Evolutionary conservation across 2,888 invertebrate genomes (phyloP).

Genomic region (Aelia acuminata): DNA sequence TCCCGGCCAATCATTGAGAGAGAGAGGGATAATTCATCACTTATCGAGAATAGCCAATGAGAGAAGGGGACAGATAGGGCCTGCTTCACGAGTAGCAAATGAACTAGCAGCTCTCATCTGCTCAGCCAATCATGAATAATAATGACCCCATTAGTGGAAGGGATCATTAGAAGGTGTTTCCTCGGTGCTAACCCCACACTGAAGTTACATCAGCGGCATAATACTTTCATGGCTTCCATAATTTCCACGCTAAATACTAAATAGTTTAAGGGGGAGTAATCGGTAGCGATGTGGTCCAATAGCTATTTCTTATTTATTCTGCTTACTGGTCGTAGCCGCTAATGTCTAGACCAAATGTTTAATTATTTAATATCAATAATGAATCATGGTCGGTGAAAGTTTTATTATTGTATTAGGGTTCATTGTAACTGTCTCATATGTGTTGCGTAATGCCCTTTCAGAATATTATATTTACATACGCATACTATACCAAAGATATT

Average conservation of each 20-base stretch:
- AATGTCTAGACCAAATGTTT: neutral
- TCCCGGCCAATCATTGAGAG: neutral
- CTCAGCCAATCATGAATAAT: neutral
- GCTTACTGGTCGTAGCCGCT: neutral
- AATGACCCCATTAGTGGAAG: neutral
- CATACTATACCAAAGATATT: no score
- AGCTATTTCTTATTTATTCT: neutral
- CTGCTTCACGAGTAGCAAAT: neutral
- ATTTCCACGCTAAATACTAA: neutral
- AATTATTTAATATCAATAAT: neutral
- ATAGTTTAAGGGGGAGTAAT: neutral
- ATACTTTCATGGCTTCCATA: neutral
- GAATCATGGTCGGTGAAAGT: neutral
- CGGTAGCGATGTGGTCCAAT: neutral
- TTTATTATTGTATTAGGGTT: neutral
- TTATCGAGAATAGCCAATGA: neutral
- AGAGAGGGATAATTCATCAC: neutral
- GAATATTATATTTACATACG: no score
- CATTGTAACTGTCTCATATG: neutral
- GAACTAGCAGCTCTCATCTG: neutral
- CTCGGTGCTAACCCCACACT: neutral
- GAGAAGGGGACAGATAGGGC: neutral
- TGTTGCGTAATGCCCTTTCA: neutral
- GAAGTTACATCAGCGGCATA: neutral
- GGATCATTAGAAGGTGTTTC: neutral